phyloP scores from a whole-genome alignment of 2,113 vertebrate species.

The Pseudopodoces humilis region DNA sequence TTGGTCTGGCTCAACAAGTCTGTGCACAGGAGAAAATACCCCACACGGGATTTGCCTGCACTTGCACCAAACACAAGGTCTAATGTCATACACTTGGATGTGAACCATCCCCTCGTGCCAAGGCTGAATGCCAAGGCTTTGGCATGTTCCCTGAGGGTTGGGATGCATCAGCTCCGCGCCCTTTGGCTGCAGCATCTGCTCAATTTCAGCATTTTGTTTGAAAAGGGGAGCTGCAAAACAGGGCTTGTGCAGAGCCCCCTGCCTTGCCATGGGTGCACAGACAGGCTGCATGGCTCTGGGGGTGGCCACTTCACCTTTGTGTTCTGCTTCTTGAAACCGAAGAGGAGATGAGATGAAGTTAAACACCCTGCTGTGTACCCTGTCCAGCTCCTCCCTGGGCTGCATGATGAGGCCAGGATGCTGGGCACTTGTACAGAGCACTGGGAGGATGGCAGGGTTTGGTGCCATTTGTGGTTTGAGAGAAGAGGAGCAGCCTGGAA shows the following conservation, averaged over 20 bases:
- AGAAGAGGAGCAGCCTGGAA: not conserved
- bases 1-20: not conserved
- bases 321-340: not conserved
- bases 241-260: not conserved
- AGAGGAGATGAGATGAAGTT: not conserved
- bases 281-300: not conserved
- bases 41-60: not conserved
- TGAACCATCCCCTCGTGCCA: not conserved
- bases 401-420: not conserved
- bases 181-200: not conserved
- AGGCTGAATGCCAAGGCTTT: slow-evolving; percentile 4
- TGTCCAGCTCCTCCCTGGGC: not conserved
- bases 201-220: not conserved
- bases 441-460: not conserved
- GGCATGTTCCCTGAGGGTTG: not conserved
- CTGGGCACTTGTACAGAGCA: not conserved
- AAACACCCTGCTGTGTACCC: not conserved
- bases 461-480: not conserved
- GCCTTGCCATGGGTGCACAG: fast-evolving
- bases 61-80: not conserved
- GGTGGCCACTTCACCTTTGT: not conserved
- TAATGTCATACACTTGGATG: not conserved
- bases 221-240: fast-evolving
- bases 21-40: not conserved
- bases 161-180: fast-evolving